phyloP scores from a whole-genome alignment of 2,797 vertebrate species.

The Nannoperca obscura region DNA sequence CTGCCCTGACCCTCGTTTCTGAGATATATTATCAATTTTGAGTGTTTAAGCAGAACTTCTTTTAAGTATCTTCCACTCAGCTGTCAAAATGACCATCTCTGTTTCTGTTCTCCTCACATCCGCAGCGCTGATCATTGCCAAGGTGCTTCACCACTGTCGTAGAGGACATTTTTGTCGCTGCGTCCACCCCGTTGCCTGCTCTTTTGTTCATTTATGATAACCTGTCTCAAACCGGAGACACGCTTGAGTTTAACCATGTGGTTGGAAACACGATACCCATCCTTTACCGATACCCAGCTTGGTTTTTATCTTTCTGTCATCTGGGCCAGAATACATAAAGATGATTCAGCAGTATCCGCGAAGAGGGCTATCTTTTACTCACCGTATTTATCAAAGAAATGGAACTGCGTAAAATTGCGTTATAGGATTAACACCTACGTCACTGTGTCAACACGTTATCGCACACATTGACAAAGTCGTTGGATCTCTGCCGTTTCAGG shows the following conservation, averaged over 20 bases:
- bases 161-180: slow-evolving; percentile 49
- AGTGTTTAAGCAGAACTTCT: slow-evolving; percentile 13
- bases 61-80: slow-evolving; percentile 5
- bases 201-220: slow-evolving; percentile 43
- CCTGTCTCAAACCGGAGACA: slow-evolving; percentile 66
- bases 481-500: slow-evolving; percentile 84
- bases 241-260: slow-evolving; percentile 50
- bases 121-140: slow-evolving; percentile 28
- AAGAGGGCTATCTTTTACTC: neutral
- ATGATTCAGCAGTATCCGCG: slow-evolving; percentile 33
- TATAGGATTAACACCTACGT: neutral
- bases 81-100: slow-evolving; percentile 38
- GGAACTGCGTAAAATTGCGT: neutral
- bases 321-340: slow-evolving; percentile 11
- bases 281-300: neutral
- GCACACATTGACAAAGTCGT: neutral
- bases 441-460: neutral
- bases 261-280: slow-evolving; percentile 52
- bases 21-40: neutral
- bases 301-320: slow-evolving; percentile 52
- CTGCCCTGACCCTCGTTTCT: neutral
- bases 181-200: slow-evolving; percentile 11
- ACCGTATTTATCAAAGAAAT: neutral
- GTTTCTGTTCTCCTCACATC: slow-evolving; percentile 55
- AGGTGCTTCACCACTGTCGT: slow-evolving; percentile 36